Percentiles rank a stretch among this genome's conserved stretches.
Conservation (phyloP, 2,888 invertebrate genomes). For the Trachelus iudaicus region DNA sequence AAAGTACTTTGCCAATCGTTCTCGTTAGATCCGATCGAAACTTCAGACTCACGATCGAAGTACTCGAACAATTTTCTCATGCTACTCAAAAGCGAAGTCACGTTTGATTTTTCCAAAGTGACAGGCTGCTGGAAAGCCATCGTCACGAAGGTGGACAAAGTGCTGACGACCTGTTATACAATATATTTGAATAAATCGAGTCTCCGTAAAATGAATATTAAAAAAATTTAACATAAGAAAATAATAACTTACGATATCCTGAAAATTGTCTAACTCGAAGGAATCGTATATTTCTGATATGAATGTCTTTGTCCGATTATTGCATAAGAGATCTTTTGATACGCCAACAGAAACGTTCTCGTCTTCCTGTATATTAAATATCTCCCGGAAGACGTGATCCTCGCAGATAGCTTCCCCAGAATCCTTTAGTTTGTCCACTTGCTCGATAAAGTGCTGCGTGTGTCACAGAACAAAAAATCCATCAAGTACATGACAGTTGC, state of each 20-base stretch:
- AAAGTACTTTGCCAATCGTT: background rate
- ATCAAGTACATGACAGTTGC: background rate
- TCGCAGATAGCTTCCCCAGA: conserved; percentile 43
- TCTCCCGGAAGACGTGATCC: conserved; percentile 37
- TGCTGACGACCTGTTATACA: conserved; percentile 39
- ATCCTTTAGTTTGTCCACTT: conserved; percentile 15
- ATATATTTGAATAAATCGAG: background rate
- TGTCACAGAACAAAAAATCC: background rate
- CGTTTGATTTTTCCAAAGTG: conserved; percentile 44
- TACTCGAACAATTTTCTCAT: conserved; percentile 40
- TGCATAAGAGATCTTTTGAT: conserved; percentile 34
- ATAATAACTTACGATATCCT: conserved; percentile 38
- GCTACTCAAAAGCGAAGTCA: conserved; percentile 46
- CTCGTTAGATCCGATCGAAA: background rate
- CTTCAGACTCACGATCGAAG: conserved; percentile 16
- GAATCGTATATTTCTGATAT: conserved; percentile 44
- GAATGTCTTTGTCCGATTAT: conserved; percentile 44
- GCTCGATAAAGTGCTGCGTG: conserved; percentile 39
- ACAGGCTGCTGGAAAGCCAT: conserved; percentile 42
- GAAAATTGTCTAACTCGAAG: conserved; percentile 47
- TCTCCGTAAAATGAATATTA: background rate
- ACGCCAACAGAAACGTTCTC: background rate
- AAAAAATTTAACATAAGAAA: background rate
- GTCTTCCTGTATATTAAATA: conserved; percentile 32
- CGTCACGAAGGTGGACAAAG: conserved; percentile 44